These are phyloP conservation scores for Trinectes maculatus DNA, from an alignment of 2,113 vertebrate species.

Conservation along the genomic window DNA sequence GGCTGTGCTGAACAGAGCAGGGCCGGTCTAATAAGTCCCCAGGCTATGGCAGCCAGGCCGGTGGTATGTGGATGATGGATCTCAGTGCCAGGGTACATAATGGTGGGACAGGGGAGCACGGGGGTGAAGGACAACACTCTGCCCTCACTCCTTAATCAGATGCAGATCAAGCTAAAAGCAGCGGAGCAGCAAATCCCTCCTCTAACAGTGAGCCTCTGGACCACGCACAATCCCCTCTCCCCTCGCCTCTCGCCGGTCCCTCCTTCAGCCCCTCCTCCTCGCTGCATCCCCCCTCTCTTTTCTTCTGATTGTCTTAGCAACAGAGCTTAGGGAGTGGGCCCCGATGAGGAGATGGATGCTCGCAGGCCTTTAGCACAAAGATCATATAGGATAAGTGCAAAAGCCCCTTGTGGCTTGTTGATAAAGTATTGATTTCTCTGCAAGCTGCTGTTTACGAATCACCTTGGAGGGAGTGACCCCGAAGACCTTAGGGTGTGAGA, in stretches of 20 bases:
- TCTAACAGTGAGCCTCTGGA: constrained; percentile 80
- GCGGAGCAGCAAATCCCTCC: constrained; percentile 96
- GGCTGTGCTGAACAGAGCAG: constrained; percentile 57
- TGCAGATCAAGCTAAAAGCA: constrained; percentile 98
- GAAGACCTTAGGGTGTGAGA: constrained; percentile 89
- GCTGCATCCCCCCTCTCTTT: constrained; percentile 74
- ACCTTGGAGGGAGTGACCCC: constrained; percentile 98
- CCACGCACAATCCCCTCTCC: constrained; percentile 61
- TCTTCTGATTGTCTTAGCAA: constrained; percentile 85
- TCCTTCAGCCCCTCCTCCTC: constrained; percentile 44
- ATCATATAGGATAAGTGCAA: constrained; percentile 97
- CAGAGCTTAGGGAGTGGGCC: constrained; percentile 68
- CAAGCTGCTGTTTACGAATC: constrained; percentile 92
- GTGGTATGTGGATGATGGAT: constrained; percentile 82
- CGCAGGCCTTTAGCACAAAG: constrained; percentile 94
- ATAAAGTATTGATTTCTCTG: constrained; percentile 98
- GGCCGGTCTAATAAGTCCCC: constrained; percentile 78
- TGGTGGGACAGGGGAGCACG: constrained; percentile 86
- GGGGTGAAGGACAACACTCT: constrained; percentile 96
- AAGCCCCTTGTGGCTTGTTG: constrained; percentile 97
- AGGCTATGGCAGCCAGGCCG: constrained; percentile 70
- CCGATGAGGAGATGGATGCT: constrained; percentile 81
- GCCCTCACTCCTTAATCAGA: constrained; percentile 89
- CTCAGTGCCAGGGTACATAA: constrained; percentile 80
- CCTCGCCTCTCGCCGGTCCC: constrained; percentile 46